Evolutionary conservation across 2,888 invertebrate genomes (phyloP).

Genomic region (Tethea ocularis): DNA sequence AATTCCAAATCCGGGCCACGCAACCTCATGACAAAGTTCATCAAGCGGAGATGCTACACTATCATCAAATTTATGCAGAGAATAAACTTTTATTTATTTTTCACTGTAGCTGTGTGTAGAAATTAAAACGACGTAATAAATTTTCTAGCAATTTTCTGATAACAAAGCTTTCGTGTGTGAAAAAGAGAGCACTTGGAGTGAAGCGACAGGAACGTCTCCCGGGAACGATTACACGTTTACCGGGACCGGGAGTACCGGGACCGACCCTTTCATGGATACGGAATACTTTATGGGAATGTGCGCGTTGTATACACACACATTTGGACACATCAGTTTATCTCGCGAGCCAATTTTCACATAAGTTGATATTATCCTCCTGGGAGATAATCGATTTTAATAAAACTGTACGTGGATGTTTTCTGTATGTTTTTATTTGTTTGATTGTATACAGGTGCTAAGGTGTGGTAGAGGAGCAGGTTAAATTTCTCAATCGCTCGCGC

Average conservation of each 20-base stretch:
- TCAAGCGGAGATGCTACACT: no score
- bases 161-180: conserved; percentile 23
- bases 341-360: conserved; percentile 5
- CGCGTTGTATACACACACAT: not conserved
- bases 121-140: no score
- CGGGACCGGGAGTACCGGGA: conserved; percentile 16
- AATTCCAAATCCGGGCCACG: no score
- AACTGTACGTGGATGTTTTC: not conserved
- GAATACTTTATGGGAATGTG: not conserved
- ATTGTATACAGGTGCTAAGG: not conserved
- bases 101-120: no score
- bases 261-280: conserved; percentile 22
- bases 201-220: conserved; percentile 38
- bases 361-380: not conserved
- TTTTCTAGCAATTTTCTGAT: conserved; percentile 14
- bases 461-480: no score
- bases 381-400: conserved; percentile 7
- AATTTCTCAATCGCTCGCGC: no score
- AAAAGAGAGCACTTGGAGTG: conserved; percentile 31
- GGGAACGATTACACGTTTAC: conserved; percentile 41
- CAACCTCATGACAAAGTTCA: no score
- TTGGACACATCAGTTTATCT: not conserved
- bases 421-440: not conserved
- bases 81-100: no score
- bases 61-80: no score